Conservation (phyloP, 2,888 invertebrate species). For the Chamaedrilus cognettii region DNA sequence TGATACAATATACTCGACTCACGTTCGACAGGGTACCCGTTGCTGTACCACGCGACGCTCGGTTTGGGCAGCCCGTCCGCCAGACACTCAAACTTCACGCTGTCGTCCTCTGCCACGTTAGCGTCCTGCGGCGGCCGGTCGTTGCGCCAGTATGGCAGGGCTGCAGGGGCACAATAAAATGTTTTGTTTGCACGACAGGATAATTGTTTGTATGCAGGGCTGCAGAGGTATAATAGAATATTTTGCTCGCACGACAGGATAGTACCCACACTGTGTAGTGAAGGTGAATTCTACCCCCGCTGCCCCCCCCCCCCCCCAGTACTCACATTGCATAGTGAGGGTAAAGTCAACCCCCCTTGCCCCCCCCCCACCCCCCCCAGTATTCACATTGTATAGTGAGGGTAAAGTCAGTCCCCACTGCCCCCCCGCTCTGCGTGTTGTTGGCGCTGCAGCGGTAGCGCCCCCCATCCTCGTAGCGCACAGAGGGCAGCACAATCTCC, state of each 20-base stretch:
- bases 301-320: no score
- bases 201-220: no score
- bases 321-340: no score
- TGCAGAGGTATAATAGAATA: no score
- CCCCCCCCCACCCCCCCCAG: no score
- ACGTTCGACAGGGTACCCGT: background rate
- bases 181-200: no score
- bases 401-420: background rate
- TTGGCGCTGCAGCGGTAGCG: slow-evolving; percentile 78
- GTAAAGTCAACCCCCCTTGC: no score
- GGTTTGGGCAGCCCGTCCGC: background rate
- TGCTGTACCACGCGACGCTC: background rate
- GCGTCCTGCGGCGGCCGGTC: background rate
- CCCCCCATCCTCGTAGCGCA: slow-evolving; percentile 75
- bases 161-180: no score
- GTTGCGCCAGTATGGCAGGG: background rate
- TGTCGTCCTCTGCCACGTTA: background rate
- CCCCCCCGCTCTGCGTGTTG: slow-evolving; percentile 32
- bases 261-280: no score
- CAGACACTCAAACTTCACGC: background rate
- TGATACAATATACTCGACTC: background rate
- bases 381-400: slow-evolving; percentile 5
- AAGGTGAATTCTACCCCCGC: no score
- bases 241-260: no score
- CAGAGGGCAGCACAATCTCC: slow-evolving; percentile 62